Conservation (phyloP, 2,113 vertebrate species). For the Pipa parva region DNA sequence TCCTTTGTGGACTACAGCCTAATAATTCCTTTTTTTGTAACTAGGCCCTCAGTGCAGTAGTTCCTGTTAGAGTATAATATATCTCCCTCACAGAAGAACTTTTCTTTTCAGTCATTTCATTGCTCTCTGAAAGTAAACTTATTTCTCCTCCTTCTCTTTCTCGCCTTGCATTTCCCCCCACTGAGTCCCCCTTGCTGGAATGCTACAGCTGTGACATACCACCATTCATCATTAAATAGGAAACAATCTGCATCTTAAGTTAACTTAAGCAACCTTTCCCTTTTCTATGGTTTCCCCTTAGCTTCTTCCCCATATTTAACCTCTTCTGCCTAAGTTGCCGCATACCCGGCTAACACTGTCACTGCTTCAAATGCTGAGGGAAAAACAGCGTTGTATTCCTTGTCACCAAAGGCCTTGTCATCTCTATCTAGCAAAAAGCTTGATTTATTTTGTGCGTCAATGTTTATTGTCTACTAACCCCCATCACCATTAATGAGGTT, state of each 20-base stretch:
- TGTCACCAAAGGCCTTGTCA: too few relatives aligned
- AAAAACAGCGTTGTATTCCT: too few relatives aligned
- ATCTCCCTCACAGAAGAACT: slow-evolving; percentile 35
- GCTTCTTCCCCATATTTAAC: neutral
- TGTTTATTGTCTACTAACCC: too few relatives aligned
- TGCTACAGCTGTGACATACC: slow-evolving; percentile 7
- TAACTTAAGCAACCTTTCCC: slow-evolving; percentile 10
- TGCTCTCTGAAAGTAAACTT: slow-evolving; percentile 22
- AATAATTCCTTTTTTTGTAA: slow-evolving; percentile 24
- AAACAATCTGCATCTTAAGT: slow-evolving; percentile 11
- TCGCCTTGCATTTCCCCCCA: slow-evolving; percentile 25
- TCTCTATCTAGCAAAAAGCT: too few relatives aligned
- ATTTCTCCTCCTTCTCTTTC: slow-evolving; percentile 12
- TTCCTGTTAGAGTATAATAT: slow-evolving; percentile 32
- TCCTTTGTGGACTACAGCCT: slow-evolving; percentile 22
- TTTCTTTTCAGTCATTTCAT: slow-evolving; percentile 23
- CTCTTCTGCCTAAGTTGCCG: neutral
- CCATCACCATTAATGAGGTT: too few relatives aligned
- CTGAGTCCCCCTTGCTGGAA: slow-evolving; percentile 33
- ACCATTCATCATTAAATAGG: slow-evolving; percentile 33
- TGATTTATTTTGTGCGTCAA: too few relatives aligned
- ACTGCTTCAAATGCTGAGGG: neutral
- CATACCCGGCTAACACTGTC: slow-evolving; percentile 10
- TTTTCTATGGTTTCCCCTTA: neutral
- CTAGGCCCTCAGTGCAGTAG: slow-evolving; percentile 4